A percentile compares a stretch with the other conserved stretches of the same genome.
These are phyloP conservation scores for Anarsia innoxiella DNA, from an alignment of 2,888 invertebrate species.

Conservation along the genomic window DNA sequence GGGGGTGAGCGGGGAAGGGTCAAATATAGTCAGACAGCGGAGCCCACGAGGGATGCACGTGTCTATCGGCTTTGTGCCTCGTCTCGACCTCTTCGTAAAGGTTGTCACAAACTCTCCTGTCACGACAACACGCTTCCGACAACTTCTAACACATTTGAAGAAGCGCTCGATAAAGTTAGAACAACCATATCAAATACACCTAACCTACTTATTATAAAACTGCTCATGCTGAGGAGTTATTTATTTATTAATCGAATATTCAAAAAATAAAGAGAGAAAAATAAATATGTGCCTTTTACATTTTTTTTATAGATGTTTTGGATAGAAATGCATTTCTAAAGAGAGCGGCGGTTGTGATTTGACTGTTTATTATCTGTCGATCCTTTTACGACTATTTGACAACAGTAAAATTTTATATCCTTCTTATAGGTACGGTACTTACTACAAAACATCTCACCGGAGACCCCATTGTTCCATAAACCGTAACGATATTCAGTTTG, in stretches of 20 bases:
- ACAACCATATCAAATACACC: too few relatives aligned
- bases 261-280: too few relatives aligned
- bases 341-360: too few relatives aligned
- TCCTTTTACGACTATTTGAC: slow-evolving; percentile 44
- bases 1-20: slow-evolving; percentile 25
- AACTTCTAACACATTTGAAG: slow-evolving; percentile 12
- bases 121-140: slow-evolving; percentile 12
- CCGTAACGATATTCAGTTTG: slow-evolving; percentile 13
- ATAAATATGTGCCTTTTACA: too few relatives aligned
- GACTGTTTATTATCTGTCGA: slow-evolving; percentile 32
- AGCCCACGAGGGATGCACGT: slow-evolving; percentile 36
- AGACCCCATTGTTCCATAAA: slow-evolving; percentile 14
- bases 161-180: too few relatives aligned
- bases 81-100: slow-evolving; percentile 20
- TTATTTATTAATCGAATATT: too few relatives aligned
- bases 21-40: slow-evolving; percentile 34
- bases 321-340: too few relatives aligned
- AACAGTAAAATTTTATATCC: slow-evolving; percentile 40
- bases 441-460: slow-evolving; percentile 18
- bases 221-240: too few relatives aligned
- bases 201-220: too few relatives aligned
- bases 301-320: too few relatives aligned
- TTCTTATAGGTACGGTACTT: too few relatives aligned
- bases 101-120: slow-evolving; percentile 19
- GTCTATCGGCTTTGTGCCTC: slow-evolving; percentile 22